phyloP scores from a whole-genome alignment of 2,888 invertebrate species.

The Tethea ocularis region DNA sequence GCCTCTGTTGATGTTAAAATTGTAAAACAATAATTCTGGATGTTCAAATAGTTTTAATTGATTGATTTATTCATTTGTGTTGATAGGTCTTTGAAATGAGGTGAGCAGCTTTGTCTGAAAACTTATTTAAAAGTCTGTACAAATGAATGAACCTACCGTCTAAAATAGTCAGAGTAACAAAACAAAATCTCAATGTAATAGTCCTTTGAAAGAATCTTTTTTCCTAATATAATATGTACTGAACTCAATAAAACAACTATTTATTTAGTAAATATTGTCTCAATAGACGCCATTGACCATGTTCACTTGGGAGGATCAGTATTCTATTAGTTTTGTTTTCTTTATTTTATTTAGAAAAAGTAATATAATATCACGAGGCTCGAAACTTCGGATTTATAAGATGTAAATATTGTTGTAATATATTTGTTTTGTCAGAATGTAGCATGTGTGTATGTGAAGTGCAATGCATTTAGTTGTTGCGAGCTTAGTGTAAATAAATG shows the following conservation, averaged over 20 bases:
- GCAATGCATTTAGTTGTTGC: slow-evolving; percentile 58
- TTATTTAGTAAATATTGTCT: slow-evolving; percentile 46
- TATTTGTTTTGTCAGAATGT: slow-evolving; percentile 30
- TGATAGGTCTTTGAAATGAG: background rate
- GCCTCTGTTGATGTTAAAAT: slow-evolving; percentile 2
- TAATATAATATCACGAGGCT: slow-evolving; percentile 43
- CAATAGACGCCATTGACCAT: slow-evolving; percentile 13
- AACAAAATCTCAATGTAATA: slow-evolving; percentile 1
- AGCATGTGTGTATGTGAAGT: slow-evolving; percentile 50
- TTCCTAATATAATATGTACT: background rate
- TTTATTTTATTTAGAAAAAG: slow-evolving; percentile 28
- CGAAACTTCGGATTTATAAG: slow-evolving; percentile 31
- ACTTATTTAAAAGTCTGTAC: background rate
- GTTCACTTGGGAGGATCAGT: slow-evolving; percentile 39
- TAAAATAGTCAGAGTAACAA: background rate
- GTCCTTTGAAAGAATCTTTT: slow-evolving; percentile 1
- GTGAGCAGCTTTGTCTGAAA: background rate
- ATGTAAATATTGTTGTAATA: slow-evolving; percentile 52
- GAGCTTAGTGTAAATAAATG: slow-evolving; percentile 77
- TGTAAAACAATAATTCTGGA: background rate
- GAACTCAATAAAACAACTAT: slow-evolving; percentile 23
- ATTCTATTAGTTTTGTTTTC: slow-evolving; percentile 36
- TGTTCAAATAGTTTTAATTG: slow-evolving; percentile 2
- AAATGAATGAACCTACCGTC: background rate
- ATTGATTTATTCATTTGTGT: background rate